phyloP scores from a whole-genome alignment of 2,113 vertebrate genomes.

The Seriola aureovittata region DNA sequence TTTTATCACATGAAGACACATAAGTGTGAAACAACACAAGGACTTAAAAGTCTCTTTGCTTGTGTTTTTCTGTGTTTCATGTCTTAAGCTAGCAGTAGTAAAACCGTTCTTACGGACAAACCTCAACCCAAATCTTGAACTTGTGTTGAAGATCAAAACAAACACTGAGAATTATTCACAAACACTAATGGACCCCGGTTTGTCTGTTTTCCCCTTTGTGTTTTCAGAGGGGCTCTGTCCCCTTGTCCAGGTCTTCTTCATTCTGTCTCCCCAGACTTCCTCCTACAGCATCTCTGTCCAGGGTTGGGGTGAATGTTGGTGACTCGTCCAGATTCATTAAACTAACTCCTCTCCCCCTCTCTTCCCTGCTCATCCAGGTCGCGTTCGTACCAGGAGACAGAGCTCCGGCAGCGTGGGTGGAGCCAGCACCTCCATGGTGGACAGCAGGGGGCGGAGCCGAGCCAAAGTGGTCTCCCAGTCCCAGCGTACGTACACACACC shows the following conservation, averaged over 20 bases:
- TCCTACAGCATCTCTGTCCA: constrained; percentile 49
- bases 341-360: neutral
- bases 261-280: constrained; percentile 35
- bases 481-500: constrained; percentile 90
- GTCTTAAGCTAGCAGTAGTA: neutral
- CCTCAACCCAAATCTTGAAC: neutral
- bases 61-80: neutral
- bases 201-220: constrained; percentile 45
- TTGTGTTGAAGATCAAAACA: neutral
- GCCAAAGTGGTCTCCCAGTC: constrained; percentile 98
- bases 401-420: constrained; percentile 93
- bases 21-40: neutral
- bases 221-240: constrained; percentile 30
- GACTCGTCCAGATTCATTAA: neutral
- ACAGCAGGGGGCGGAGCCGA: constrained; percentile 95
- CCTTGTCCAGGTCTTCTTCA: constrained; percentile 56
- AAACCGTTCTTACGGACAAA: neutral
- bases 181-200: constrained; percentile 6
- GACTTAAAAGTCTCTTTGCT: neutral
- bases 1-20: neutral
- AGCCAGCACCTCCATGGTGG: constrained; percentile 86
- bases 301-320: neutral
- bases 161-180: constrained; percentile 21
- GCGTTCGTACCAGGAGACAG: constrained; percentile 93
- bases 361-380: constrained; percentile 82